Base-by-base conservation (phyloP, 2,888 invertebrate genomes). In the Orthosia cruda region DNA sequence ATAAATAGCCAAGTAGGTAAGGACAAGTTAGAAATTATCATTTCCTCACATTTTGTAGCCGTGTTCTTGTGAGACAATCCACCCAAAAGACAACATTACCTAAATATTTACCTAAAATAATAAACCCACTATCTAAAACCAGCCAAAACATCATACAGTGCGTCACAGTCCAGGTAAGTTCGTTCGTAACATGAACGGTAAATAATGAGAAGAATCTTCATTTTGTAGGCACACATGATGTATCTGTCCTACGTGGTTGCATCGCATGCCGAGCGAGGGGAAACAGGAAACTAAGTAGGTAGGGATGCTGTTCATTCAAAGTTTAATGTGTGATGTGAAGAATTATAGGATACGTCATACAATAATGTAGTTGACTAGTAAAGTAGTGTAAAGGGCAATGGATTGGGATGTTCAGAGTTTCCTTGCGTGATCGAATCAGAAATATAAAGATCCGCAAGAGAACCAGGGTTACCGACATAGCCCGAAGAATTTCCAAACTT, bases 141-240 rank as follows among this genome's bases (percentile, higher is more conserved):
- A 49, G 9, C 23, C 47, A 45, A 74, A 74, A 57, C 16, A 74
- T 78, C 40, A 74, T 65, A 1, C 16, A 57, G 52, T 40, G 5
- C 13, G 40, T 18, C 32, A 74, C 50, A 63, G 20, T 32, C 45
- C 54, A 64, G 40, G 45, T 15, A 16, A 58, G 13, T 23, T 75
- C 20, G 26, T 55, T 66, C 23, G 65, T 78, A 66, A 66, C 62
- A 63, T 75, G 59, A 66, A 64, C 47, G 47, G 70, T 74, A 50
- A 26, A 16, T 69, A 65, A 69, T 54, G 47, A 69, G 64, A n/a
- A 26, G 40, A 69, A 45, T 40, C 68, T 61, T 65, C 15, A 47
- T 74, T 78, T 68, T 16, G 23, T 18, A 26, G 45, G 15, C 45
- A n/a, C 40, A 18, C 55, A 61, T 79, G 79, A 79, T 74, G 68